Evolutionary conservation across 2,113 vertebrate species (phyloP), one percentile per base, ranked within the genome.

Genomic region (Upupa epops): DNA sequence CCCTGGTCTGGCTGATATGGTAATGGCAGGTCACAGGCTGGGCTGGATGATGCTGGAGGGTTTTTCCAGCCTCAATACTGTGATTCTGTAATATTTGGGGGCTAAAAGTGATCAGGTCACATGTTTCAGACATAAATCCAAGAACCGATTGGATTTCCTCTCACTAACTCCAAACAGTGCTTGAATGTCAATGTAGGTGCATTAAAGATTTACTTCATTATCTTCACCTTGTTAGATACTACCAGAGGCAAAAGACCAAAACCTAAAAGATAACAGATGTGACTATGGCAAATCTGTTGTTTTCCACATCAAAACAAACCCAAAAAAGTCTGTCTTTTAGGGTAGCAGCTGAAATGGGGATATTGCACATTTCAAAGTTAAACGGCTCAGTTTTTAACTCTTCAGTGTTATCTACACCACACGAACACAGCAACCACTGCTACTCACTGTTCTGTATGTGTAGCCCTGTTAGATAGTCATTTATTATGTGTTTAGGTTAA

Each of bases 141-240:
- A 61, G 19, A 76, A 37, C 8, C 64, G 26, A 22, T 17, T 64
- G 78, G 60, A 86, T 36, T 72, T 75, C 36, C 17, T 64, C 26
- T 20, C 64, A 42, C 10, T 29, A 66, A 55, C 15, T 74, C 36
- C 24, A 76, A 75, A 25, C 56, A 45, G 8, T 9, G 28, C 17
- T 17, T 32, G 5, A 8, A 37, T 7, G 7, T 28, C 45, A 64
- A 11, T 0, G 0, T 3, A 72, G 58, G 54, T 49, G 18, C 58
- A 65, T 45, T 36, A 48, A 45, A 21, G 24, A 32, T 55, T 83
- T 83, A 69, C 48, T 75, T 74, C 7, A 34, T 64, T 54, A 70
- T 9, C 52, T 48, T 63, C n/a, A 68, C 36, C 56, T 20, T n/a
- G 21, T 73, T 65, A 76, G 21, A 4, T 58, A 68, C 14, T 46